These are phyloP conservation scores for Tympanoctomys barrerae DNA, from an alignment of 2,797 vertebrate genomes.

Conservation along the genomic window DNA sequence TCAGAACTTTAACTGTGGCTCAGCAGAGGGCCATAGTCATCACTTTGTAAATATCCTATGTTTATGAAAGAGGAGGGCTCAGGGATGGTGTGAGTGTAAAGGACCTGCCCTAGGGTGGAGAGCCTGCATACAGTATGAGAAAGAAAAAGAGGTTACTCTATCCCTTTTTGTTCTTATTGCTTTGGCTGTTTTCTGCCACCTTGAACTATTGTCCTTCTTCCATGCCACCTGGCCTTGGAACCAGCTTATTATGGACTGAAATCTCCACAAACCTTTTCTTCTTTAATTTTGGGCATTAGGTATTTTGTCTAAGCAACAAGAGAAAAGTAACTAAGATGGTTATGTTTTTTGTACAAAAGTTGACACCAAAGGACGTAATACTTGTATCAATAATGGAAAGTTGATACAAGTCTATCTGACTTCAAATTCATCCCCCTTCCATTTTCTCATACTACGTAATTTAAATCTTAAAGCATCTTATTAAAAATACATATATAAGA, in stretches of 20 bases:
- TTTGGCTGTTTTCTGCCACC: not conserved
- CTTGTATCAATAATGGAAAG: not conserved
- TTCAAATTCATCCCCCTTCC: constrained; percentile 6
- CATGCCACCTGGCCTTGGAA: not conserved
- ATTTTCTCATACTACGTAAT: not conserved
- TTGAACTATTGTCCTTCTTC: not conserved
- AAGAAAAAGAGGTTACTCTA: not conserved
- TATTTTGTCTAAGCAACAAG: not conserved
- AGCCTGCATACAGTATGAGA: not conserved
- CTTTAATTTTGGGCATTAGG: not conserved
- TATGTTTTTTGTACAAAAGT: not conserved
- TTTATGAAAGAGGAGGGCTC: too few species aligned
- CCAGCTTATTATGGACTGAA: not conserved
- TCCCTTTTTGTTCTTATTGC: not conserved
- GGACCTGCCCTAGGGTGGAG: too few species aligned
- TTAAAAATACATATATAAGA: not conserved
- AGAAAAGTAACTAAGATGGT: not conserved
- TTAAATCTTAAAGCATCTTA: not conserved
- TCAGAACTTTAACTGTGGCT: not conserved
- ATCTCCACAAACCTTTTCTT: too few species aligned
- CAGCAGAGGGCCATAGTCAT: not conserved
- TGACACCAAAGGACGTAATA: not conserved
- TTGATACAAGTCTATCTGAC: not conserved
- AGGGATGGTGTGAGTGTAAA: too few species aligned
- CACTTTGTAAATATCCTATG: too few species aligned